Evolutionary conservation across 2,113 vertebrate species (phyloP).

Genomic region (Seriola rivoliana): DNA sequence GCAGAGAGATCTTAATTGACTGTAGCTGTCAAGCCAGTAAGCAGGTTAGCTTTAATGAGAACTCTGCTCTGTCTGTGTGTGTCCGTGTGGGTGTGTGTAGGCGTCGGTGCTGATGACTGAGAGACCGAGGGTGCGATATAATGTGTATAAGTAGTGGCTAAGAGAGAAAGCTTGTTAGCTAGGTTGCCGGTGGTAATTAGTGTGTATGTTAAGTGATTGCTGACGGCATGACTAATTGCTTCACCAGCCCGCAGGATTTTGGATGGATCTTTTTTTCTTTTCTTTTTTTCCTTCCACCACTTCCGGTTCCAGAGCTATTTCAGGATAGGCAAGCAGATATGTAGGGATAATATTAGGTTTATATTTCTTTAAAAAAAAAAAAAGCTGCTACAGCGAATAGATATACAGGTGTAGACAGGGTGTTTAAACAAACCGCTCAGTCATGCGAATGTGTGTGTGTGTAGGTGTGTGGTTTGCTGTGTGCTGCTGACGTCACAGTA

Average conservation of each 20-base stretch:
- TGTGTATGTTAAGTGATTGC: conserved; percentile 70
- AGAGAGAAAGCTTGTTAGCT: conserved; percentile 23
- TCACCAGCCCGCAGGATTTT: conserved; percentile 60
- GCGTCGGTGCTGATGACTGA: conserved; percentile 46
- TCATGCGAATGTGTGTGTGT: neutral
- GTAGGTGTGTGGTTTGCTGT: conserved; percentile 5
- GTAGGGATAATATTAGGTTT: neutral
- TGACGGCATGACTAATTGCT: conserved; percentile 67
- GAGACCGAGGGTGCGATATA: conserved; percentile 24
- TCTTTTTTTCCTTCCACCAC: neutral
- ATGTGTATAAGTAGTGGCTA: conserved; percentile 43
- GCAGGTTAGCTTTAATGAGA: conserved; percentile 48
- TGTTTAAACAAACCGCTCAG: neutral
- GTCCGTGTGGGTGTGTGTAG: conserved; percentile 54
- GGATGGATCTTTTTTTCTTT: conserved; percentile 23
- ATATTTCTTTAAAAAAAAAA: neutral
- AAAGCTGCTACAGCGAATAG: no score
- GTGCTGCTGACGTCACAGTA: conserved; percentile 53
- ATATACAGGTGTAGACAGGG: no score
- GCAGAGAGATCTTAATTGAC: conserved; percentile 34
- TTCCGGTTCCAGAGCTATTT: conserved; percentile 17
- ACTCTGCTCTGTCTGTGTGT: conserved; percentile 38
- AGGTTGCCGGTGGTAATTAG: conserved; percentile 73
- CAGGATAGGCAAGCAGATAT: neutral
- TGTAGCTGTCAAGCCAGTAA: conserved; percentile 43